Conservation (phyloP, 2,113 vertebrate species). For the Dasyprocta punctata region DNA sequence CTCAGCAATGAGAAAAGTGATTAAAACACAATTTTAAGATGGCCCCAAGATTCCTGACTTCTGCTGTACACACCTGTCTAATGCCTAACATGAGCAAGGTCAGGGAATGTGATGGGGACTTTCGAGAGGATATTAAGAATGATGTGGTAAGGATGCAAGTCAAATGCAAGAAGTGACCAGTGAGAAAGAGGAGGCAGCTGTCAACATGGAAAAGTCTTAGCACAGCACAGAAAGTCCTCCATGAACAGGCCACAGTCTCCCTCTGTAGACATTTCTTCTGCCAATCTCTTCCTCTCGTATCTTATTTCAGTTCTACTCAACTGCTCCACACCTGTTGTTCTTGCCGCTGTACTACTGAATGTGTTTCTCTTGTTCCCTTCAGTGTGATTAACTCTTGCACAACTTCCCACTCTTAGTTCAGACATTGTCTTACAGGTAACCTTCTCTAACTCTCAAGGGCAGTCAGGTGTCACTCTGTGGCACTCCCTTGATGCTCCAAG, state of each 20-base stretch:
- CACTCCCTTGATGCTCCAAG: neutral
- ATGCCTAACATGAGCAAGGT: fast-evolving
- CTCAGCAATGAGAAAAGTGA: neutral
- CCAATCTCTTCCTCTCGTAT: neutral
- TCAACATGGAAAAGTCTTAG: neutral
- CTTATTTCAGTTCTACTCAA: neutral
- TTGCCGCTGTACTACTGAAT: neutral
- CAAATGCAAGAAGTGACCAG: neutral
- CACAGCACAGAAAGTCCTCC: neutral
- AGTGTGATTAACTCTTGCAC: neutral
- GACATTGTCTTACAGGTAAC: neutral
- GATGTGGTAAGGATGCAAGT: neutral
- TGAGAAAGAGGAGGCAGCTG: neutral
- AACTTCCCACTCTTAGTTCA: neutral
- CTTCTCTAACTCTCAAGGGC: neutral
- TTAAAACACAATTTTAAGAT: neutral
- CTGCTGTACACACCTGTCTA: neutral
- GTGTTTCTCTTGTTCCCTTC: neutral
- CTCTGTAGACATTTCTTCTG: neutral
- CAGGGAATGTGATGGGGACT: neutral
- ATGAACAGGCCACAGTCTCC: neutral
- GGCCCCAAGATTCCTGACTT: neutral
- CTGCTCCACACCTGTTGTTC: neutral
- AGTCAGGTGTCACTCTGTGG: neutral
- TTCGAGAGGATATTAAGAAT: neutral